Evolutionary conservation across 1,140 invertebrate genomes (phyloP).

Genomic region (Bemisia tabaci): DNA sequence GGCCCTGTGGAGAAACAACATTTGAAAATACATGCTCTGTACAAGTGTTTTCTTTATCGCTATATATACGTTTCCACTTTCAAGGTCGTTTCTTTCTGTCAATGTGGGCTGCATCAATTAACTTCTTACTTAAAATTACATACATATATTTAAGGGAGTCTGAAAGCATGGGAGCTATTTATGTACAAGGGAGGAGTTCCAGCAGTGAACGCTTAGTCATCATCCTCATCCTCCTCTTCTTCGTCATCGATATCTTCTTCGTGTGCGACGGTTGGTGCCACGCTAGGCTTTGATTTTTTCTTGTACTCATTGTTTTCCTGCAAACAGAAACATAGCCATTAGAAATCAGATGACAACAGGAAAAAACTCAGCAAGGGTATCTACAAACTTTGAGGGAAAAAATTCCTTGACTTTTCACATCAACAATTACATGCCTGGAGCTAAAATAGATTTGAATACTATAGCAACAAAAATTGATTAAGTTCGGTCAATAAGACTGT

Average conservation of each 20-base stretch:
- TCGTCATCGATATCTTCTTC: slow-evolving; percentile 46
- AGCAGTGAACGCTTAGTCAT: slow-evolving; percentile 25
- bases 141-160: slow-evolving; percentile 12
- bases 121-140: slow-evolving; percentile 14
- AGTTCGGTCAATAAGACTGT: no score
- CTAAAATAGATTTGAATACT: slow-evolving; percentile 23
- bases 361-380: slow-evolving; percentile 8
- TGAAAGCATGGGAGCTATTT: slow-evolving; percentile 12
- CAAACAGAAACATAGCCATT: slow-evolving; percentile 22
- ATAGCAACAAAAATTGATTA: slow-evolving; percentile 21
- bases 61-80: not conserved
- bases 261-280: slow-evolving; percentile 29
- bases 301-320: slow-evolving; percentile 70
- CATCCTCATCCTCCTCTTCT: slow-evolving; percentile 37
- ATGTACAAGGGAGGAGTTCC: slow-evolving; percentile 14
- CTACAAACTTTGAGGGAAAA: not conserved
- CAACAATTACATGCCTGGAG: slow-evolving; percentile 5
- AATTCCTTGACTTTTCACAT: no score
- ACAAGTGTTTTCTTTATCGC: not conserved
- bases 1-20: not conserved
- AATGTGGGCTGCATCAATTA: slow-evolving; percentile 12
- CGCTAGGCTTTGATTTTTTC: slow-evolving; percentile 44
- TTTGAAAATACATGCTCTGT: not conserved
- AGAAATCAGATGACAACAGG: slow-evolving; percentile 13
- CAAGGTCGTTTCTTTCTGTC: slow-evolving; percentile 13